phyloP scores from a whole-genome alignment of 2,888 invertebrate species.

The Tholera decimalis region DNA sequence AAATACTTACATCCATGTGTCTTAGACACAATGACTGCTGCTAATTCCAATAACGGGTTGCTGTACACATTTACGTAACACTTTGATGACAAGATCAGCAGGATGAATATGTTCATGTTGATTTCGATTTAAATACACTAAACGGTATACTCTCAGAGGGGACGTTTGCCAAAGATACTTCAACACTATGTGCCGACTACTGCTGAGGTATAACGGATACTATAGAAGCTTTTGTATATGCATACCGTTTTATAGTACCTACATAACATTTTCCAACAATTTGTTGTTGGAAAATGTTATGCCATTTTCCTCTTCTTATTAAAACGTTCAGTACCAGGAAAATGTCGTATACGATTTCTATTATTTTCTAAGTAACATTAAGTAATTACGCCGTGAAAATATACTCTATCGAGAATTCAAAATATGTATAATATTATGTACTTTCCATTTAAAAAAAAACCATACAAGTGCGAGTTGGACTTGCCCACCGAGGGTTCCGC shows the following conservation, averaged over 20 bases:
- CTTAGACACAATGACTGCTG: not conserved
- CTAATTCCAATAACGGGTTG: not conserved
- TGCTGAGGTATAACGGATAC: not conserved
- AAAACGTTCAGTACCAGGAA: too few relatives aligned
- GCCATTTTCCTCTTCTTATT: too few relatives aligned
- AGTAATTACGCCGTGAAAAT: too few relatives aligned
- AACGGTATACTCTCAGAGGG: not conserved
- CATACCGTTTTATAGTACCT: not conserved
- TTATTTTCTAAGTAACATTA: too few relatives aligned
- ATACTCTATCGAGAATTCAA: too few relatives aligned
- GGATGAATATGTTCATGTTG: conserved; percentile 13
- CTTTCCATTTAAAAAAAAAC: too few relatives aligned
- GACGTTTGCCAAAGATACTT: not conserved
- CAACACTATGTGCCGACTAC: not conserved
- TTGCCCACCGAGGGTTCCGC: too few relatives aligned
- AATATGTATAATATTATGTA: too few relatives aligned
- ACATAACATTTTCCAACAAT: too few relatives aligned
- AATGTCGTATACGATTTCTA: too few relatives aligned
- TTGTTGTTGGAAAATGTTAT: too few relatives aligned
- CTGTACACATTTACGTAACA: not conserved
- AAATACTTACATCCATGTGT: conserved; percentile 7
- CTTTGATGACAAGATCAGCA: not conserved
- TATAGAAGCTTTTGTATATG: not conserved
- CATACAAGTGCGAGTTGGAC: too few relatives aligned
- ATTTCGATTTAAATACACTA: not conserved